Conservation (phyloP, 1,140 invertebrate genomes). For the Paracyclopina nana region DNA sequence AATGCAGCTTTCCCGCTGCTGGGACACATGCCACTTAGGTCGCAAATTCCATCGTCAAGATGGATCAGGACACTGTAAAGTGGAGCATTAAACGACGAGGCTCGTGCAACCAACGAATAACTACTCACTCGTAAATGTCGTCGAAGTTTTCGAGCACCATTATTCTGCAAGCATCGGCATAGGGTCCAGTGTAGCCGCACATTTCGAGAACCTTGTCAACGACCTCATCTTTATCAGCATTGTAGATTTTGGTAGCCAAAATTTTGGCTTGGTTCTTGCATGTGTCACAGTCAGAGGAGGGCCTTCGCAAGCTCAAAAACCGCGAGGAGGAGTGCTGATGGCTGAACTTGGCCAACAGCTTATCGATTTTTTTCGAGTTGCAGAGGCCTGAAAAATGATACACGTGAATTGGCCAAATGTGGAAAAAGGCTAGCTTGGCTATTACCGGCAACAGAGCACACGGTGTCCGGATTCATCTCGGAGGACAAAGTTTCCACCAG, state of each 20-base stretch:
- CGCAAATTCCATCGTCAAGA: slow-evolving; percentile 10
- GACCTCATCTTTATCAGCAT: slow-evolving; percentile 17
- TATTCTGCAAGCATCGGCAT: slow-evolving; percentile 53
- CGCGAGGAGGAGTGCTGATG: not conserved
- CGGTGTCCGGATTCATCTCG: slow-evolving; percentile 55
- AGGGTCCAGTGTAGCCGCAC: slow-evolving; percentile 44
- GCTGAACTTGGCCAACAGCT: slow-evolving; percentile 28
- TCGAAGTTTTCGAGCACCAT: slow-evolving; percentile 47
- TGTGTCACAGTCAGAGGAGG: slow-evolving; percentile 19
- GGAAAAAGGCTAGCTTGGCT: too few relatives aligned
- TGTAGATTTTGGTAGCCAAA: slow-evolving; percentile 18
- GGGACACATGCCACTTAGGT: not conserved
- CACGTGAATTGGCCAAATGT: too few relatives aligned
- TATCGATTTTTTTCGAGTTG: slow-evolving; percentile 49
- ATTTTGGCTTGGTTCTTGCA: slow-evolving; percentile 20
- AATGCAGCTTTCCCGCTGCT: slow-evolving; percentile 6
- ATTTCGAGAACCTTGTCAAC: slow-evolving; percentile 23
- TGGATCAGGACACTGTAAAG: slow-evolving; percentile 8
- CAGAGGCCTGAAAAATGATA: slow-evolving; percentile 55
- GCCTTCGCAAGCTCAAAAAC: too few relatives aligned
- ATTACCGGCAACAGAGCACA: slow-evolving; percentile 10
- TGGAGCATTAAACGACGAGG: not conserved
- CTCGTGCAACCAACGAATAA: not conserved
- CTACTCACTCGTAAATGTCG: slow-evolving; percentile 28
- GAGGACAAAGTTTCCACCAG: slow-evolving; percentile 63